Evolutionary conservation across 2,888 invertebrate species (phyloP).

Genomic region (Trachelus tabidus): DNA sequence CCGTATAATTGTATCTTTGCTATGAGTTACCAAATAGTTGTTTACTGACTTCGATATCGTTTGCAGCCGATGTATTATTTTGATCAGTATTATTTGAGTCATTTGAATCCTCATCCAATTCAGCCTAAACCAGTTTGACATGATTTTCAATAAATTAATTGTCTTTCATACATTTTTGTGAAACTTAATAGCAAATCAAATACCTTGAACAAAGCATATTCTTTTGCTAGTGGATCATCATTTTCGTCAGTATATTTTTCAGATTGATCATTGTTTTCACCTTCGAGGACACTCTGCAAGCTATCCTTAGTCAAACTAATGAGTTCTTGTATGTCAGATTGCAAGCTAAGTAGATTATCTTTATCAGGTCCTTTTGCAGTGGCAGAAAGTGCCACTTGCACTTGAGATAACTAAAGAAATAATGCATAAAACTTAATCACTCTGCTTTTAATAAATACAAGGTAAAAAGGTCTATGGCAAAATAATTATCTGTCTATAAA

Average conservation of each 20-base stretch:
- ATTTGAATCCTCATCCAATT: constrained; percentile 68
- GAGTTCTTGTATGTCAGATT: constrained; percentile 75
- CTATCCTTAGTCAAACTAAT: constrained; percentile 77
- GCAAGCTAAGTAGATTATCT: constrained; percentile 71
- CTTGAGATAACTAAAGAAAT: constrained; percentile 71
- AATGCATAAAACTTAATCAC: constrained; percentile 8
- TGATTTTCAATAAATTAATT: not conserved
- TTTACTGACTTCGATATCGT: constrained; percentile 59
- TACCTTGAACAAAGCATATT: constrained; percentile 79
- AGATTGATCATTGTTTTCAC: constrained; percentile 18
- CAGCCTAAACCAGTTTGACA: constrained; percentile 64
- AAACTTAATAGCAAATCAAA: constrained; percentile 9
- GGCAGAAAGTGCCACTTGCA: constrained; percentile 70
- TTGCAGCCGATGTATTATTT: constrained; percentile 45
- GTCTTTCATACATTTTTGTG: not conserved
- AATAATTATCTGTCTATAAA: not conserved
- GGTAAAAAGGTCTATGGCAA: not conserved
- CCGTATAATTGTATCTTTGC: constrained; percentile 68
- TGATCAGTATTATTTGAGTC: constrained; percentile 43
- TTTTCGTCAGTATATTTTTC: constrained; percentile 26
- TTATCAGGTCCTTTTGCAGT: constrained; percentile 68
- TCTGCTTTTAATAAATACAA: not conserved
- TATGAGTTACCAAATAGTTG: constrained; percentile 62
- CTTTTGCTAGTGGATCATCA: constrained; percentile 66
- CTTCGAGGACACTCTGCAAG: constrained; percentile 56